phyloP scores from a whole-genome alignment of 2,113 vertebrate species.

The Tenrec ecaudatus region DNA sequence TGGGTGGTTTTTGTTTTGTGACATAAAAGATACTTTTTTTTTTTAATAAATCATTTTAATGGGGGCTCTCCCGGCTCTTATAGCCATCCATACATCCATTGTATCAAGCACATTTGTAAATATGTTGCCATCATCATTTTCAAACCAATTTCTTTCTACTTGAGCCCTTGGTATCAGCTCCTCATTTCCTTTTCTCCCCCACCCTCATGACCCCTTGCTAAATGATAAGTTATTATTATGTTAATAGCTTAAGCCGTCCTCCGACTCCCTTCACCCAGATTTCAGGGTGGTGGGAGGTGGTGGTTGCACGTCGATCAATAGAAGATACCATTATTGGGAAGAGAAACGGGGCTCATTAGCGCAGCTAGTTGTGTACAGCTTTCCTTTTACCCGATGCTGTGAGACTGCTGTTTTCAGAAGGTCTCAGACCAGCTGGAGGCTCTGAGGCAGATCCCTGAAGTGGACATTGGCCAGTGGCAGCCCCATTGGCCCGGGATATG shows the following conservation, averaged over 20 bases:
- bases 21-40: background rate
- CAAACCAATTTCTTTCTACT: too few species aligned
- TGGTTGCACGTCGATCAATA: background rate
- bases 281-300: background rate
- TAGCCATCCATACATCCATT: too few species aligned
- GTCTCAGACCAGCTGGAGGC: background rate
- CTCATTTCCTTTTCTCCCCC: too few species aligned
- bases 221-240: too few species aligned
- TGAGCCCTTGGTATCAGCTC: too few species aligned
- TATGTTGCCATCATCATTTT: too few species aligned
- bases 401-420: constrained; percentile 10
- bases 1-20: background rate
- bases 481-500: background rate
- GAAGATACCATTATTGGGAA: background rate
- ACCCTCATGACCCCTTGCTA: too few species aligned
- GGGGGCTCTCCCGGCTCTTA: too few species aligned
- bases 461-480: background rate
- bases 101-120: too few species aligned
- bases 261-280: too few species aligned
- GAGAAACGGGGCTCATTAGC: background rate
- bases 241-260: too few species aligned
- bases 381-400: background rate
- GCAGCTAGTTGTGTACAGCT: background rate
- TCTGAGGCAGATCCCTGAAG: background rate
- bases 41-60: too few species aligned